phyloP scores from a whole-genome alignment of 2,113 vertebrate species.

The Sinocyclocheilus anshuiensis region DNA sequence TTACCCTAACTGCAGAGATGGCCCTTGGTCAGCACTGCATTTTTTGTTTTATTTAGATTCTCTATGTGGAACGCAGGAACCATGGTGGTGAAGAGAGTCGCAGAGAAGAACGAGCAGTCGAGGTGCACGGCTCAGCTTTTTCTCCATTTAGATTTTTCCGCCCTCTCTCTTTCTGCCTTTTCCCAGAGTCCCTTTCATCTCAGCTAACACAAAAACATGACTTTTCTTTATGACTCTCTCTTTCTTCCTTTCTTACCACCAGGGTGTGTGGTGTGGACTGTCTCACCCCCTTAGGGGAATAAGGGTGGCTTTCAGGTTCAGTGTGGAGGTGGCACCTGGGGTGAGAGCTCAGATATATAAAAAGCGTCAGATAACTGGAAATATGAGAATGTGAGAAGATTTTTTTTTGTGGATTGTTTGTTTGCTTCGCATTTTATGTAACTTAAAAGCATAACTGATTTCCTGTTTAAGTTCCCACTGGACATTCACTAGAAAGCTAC shows the following conservation, averaged over 20 bases:
- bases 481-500: background rate
- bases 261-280: constrained; percentile 48
- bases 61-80: constrained; percentile 39
- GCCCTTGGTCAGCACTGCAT: constrained; percentile 22
- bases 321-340: constrained; percentile 25
- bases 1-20: constrained; percentile 43
- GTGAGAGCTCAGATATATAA: constrained; percentile 23
- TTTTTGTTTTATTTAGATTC: constrained; percentile 17
- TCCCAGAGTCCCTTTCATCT: constrained; percentile 59
- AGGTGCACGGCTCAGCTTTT: constrained; percentile 46
- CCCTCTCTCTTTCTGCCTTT: constrained; percentile 34
- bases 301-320: constrained; percentile 39
- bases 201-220: constrained; percentile 54
- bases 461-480: constrained; percentile 6
- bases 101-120: background rate
- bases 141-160: constrained; percentile 56
- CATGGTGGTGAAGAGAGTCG: constrained; percentile 20
- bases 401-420: background rate
- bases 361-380: constrained; percentile 15
- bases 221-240: constrained; percentile 46
- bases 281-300: constrained; percentile 41
- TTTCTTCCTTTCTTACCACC: constrained; percentile 47
- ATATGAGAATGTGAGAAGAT: background rate
- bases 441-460: constrained; percentile 8
- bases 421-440: background rate